Conservation (phyloP, 2,797 vertebrate genomes). For the Gymnocypris eckloni region DNA sequence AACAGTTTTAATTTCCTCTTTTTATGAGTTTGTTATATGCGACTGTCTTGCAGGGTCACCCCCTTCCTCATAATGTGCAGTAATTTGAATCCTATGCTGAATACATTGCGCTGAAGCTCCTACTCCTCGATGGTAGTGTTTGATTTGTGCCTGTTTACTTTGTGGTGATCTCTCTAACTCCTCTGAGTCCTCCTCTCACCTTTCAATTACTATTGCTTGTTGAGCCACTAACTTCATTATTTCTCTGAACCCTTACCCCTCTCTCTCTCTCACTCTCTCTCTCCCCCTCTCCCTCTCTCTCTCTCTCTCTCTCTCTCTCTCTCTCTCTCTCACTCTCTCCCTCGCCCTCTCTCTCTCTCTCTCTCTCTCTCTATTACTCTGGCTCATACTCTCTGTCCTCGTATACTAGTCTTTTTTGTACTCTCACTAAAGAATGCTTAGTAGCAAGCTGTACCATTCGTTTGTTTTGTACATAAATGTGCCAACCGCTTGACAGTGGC, state of each 20-base stretch:
- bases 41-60: slow-evolving; percentile 84
- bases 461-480: slow-evolving; percentile 99
- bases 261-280: slow-evolving; percentile 80
- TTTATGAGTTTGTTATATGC: slow-evolving; percentile 68
- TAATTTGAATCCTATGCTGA: slow-evolving; percentile 86
- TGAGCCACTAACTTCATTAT: slow-evolving; percentile 73
- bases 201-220: slow-evolving; percentile 87
- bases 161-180: slow-evolving; percentile 88
- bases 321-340: slow-evolving; percentile 73
- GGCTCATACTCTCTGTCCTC: slow-evolving; percentile 81
- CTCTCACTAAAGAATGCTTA: slow-evolving; percentile 96
- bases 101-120: slow-evolving; percentile 86
- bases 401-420: slow-evolving; percentile 96
- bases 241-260: slow-evolving; percentile 74
- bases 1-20: slow-evolving; percentile 74
- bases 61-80: slow-evolving; percentile 91
- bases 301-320: slow-evolving; percentile 76
- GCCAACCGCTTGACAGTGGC: slow-evolving; percentile 99
- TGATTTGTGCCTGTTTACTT: slow-evolving; percentile 93
- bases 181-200: slow-evolving; percentile 84
- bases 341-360: slow-evolving; percentile 78
- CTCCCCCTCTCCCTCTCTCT: slow-evolving; percentile 78
- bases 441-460: slow-evolving; percentile 94
- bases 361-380: slow-evolving; percentile 77
- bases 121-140: slow-evolving; percentile 93